A percentile compares a stretch with the other conserved stretches of the same genome.
Conservation (phyloP, 2,797 vertebrate species). For the Chelon auratus region DNA sequence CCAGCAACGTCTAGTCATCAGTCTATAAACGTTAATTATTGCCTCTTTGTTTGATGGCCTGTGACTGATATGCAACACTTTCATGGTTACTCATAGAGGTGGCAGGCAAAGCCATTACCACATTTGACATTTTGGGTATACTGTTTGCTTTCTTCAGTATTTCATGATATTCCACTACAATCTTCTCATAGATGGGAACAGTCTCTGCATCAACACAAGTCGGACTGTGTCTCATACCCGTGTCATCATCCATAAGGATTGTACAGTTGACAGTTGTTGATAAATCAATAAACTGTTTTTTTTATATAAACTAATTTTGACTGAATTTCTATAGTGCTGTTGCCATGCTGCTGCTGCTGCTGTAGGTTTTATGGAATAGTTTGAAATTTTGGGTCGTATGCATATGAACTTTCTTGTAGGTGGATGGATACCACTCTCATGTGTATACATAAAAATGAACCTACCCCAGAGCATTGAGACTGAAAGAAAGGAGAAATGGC, state of each 20-base stretch:
- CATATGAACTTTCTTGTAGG: constrained; percentile 1
- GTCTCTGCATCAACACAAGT: constrained; percentile 76
- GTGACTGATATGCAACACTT: constrained; percentile 68
- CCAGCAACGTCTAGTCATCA: constrained; percentile 62
- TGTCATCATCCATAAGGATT: constrained; percentile 84
- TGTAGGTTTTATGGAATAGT: constrained; percentile 13
- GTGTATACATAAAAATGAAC: neutral
- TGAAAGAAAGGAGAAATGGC: neutral
- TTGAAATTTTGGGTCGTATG: constrained; percentile 8
- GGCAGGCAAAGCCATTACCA: constrained; percentile 54
- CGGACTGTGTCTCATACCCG: constrained; percentile 87
- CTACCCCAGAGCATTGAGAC: neutral
- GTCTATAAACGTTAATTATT: constrained; percentile 62
- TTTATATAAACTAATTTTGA: constrained; percentile 79
- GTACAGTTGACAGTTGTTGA: constrained; percentile 91
- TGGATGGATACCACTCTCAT: neutral
- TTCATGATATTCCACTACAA: constrained; percentile 62
- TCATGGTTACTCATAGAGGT: constrained; percentile 53
- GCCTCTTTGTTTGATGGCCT: constrained; percentile 51
- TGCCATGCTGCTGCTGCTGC: neutral
- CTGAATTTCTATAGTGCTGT: constrained; percentile 61
- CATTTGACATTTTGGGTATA: constrained; percentile 62
- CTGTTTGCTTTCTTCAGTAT: constrained; percentile 69
- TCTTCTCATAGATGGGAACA: constrained; percentile 69
- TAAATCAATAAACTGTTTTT: constrained; percentile 91